Evolutionary conservation across 1,140 invertebrate species (phyloP).

Genomic region (Papilio dardanus): DNA sequence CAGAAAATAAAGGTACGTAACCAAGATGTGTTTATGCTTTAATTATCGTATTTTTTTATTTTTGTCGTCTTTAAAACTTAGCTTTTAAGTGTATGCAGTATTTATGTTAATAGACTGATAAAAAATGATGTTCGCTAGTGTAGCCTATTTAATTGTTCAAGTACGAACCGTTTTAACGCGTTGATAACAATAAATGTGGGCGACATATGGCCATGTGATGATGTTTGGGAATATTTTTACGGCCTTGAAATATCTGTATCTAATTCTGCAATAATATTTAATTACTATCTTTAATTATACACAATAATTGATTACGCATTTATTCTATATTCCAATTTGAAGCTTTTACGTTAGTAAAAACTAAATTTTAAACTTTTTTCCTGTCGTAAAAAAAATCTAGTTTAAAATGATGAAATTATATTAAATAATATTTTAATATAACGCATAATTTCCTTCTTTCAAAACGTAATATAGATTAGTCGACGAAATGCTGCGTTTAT

Average conservation of each 20-base stretch:
- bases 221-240: slow-evolving; percentile 68
- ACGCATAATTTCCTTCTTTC: slow-evolving; percentile 15
- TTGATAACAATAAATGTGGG: slow-evolving; percentile 68
- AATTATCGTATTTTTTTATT: slow-evolving; percentile 23
- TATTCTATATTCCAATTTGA: not conserved
- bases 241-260: slow-evolving; percentile 36
- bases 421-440: not conserved
- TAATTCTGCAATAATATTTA: not conserved
- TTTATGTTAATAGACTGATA: slow-evolving; percentile 53
- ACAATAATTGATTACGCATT: not conserved
- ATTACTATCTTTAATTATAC: not conserved
- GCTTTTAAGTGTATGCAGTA: slow-evolving; percentile 38
- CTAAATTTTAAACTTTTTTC: too few relatives aligned
- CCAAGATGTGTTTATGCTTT: slow-evolving; percentile 31
- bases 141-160: slow-evolving; percentile 53
- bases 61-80: slow-evolving; percentile 38
- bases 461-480: slow-evolving; percentile 9
- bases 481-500: slow-evolving; percentile 4
- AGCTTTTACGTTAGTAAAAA: slow-evolving; percentile 39
- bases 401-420: too few relatives aligned
- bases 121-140: slow-evolving; percentile 48
- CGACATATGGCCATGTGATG: slow-evolving; percentile 69
- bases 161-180: slow-evolving; percentile 60
- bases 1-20: slow-evolving; percentile 74
- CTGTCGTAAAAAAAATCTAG: too few relatives aligned